A percentile compares a stretch with the other conserved stretches of the same genome.
Conservation (phyloP, 2,113 vertebrate genomes). For the Spea bombifrons region DNA sequence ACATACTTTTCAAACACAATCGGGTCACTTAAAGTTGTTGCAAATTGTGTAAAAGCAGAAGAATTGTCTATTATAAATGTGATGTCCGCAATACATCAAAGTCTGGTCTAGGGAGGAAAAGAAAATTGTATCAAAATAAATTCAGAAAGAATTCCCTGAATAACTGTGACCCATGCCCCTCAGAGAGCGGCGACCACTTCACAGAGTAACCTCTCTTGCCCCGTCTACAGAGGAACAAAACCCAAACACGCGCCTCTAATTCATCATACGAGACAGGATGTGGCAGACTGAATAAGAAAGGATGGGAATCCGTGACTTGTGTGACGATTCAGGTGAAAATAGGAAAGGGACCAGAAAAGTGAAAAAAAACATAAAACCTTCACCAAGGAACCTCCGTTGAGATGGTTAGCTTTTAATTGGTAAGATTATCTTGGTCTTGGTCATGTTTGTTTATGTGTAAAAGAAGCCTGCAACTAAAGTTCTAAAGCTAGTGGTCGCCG, state of each 20-base stretch:
- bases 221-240: conserved; percentile 3
- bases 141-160: background rate
- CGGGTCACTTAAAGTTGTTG: too few species aligned
- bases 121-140: conserved; percentile 30
- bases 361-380: too few species aligned
- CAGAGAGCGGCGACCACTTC: background rate
- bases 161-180: background rate
- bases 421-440: too few species aligned
- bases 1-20: too few species aligned
- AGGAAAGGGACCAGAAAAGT: conserved; percentile 10
- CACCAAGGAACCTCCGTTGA: too few species aligned
- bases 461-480: too few species aligned
- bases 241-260: background rate
- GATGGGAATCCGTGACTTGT: conserved; percentile 29
- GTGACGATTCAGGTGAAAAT: conserved; percentile 50
- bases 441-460: too few species aligned
- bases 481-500: too few species aligned
- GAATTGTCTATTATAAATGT: background rate
- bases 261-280: conserved; percentile 18
- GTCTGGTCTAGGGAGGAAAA: background rate
- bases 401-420: too few species aligned
- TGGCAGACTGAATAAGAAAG: conserved; percentile 31
- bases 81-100: background rate
- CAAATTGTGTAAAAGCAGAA: background rate
- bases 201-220: background rate